A percentile compares a stretch with the other conserved stretches of the same genome.
Evolutionary conservation across 2,113 vertebrate genomes (phyloP).

Genomic region (Scatophagus argus): DNA sequence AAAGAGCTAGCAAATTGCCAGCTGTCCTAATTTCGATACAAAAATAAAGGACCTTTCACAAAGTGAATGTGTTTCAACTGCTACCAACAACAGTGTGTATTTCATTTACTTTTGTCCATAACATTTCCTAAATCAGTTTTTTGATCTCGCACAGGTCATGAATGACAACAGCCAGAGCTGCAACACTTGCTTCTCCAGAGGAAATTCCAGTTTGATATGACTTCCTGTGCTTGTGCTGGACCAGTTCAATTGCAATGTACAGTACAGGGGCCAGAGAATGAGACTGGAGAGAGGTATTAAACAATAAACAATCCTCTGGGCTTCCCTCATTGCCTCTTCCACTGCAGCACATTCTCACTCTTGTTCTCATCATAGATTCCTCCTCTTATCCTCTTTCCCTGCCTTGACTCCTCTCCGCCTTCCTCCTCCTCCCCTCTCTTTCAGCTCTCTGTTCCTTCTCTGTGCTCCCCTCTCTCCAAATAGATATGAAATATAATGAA

Average conservation of each 20-base stretch:
- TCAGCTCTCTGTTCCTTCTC: constrained; percentile 3
- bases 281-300: neutral
- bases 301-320: constrained; percentile 28
- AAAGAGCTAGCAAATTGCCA: neutral
- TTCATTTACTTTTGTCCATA: neutral
- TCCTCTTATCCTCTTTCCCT: neutral
- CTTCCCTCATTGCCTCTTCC: constrained; percentile 8
- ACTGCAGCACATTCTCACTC: constrained; percentile 2
- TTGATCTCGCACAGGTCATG: constrained; percentile 2
- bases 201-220: constrained; percentile 70
- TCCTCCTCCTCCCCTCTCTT: constrained; percentile 12
- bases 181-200: constrained; percentile 49
- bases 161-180: constrained; percentile 24
- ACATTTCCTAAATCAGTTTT: neutral
- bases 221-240: constrained; percentile 59
- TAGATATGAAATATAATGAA: constrained; percentile 27
- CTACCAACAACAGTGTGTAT: neutral
- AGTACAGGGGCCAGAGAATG: neutral
- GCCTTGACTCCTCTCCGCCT: neutral
- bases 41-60: neutral
- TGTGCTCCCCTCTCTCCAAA: neutral
- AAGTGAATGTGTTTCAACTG: neutral
- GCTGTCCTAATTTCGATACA: constrained; percentile 30
- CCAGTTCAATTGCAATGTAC: neutral
- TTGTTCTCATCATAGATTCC: neutral